These are phyloP conservation scores for Patella caerulea DNA, from an alignment of 2,888 invertebrate genomes.

Conservation along the genomic window DNA sequence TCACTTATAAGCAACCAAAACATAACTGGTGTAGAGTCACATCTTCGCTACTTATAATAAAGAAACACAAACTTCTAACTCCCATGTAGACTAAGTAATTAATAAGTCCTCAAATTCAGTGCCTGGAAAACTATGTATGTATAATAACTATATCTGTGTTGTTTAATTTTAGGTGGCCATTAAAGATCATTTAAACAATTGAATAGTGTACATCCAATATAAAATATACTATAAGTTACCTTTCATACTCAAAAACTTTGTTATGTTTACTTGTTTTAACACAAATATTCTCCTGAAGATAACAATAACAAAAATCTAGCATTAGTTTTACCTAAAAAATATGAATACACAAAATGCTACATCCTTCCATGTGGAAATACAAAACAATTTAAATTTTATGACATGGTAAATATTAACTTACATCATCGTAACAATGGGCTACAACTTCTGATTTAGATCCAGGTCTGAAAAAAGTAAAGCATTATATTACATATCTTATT, in stretches of 20 bases:
- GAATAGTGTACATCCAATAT: background rate
- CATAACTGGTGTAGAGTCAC: too few relatives aligned
- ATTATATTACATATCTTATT: constrained; percentile 2
- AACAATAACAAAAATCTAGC: constrained; percentile 6
- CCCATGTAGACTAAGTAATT: too few relatives aligned
- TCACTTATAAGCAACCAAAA: too few relatives aligned
- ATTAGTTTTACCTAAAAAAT: constrained; percentile 2
- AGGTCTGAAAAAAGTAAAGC: constrained; percentile 41
- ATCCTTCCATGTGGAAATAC: background rate
- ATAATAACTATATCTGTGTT: too few relatives aligned
- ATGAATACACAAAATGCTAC: background rate
- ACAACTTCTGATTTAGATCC: constrained; percentile 62
- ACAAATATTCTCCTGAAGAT: constrained; percentile 61
- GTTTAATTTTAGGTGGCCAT: too few relatives aligned
- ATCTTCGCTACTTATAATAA: too few relatives aligned
- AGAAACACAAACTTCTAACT: too few relatives aligned
- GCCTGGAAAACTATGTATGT: too few relatives aligned
- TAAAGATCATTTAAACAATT: too few relatives aligned
- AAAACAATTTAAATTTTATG: background rate
- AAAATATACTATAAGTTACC: constrained; percentile 38
- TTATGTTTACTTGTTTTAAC: constrained; percentile 60
- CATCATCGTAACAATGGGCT: constrained; percentile 63
- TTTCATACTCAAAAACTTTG: constrained; percentile 66
- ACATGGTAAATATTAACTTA: constrained; percentile 39
- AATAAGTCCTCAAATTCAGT: too few relatives aligned